These are phyloP conservation scores for Lordiphosa mommai DNA, from an alignment of 1,140 invertebrate genomes.

Conservation along the genomic window DNA sequence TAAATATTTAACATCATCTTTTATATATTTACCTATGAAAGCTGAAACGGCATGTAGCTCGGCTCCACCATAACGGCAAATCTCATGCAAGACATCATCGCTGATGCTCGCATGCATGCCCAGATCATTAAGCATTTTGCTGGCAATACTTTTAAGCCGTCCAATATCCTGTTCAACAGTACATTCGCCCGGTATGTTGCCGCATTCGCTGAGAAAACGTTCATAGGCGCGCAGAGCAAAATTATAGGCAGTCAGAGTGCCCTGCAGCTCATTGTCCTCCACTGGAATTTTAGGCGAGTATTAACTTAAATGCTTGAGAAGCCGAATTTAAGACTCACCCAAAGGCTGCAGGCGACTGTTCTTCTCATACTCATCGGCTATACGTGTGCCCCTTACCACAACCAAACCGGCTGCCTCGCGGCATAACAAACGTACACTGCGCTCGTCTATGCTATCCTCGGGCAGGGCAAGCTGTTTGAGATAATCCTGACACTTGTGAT, in stretches of 20 bases:
- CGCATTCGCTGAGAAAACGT: conserved; percentile 92
- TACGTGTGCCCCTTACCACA: conserved; percentile 89
- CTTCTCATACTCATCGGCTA: conserved; percentile 88
- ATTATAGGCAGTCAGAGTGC: conserved; percentile 94
- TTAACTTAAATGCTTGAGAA: background rate
- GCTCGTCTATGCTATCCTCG: conserved; percentile 86
- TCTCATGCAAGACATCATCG: conserved; percentile 97
- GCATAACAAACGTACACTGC: conserved; percentile 91
- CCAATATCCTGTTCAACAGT: conserved; percentile 94
- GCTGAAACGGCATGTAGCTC: conserved; percentile 98
- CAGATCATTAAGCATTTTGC: conserved; percentile 92
- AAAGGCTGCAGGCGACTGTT: conserved; percentile 59
- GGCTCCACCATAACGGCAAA: conserved; percentile 95
- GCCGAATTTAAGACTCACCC: background rate
- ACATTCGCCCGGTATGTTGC: conserved; percentile 93
- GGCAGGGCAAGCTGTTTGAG: conserved; percentile 88
- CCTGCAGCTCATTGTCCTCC: conserved; percentile 83
- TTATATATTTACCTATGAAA: conserved; percentile 91
- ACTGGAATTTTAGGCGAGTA: conserved; percentile 24
- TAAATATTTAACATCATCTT: background rate
- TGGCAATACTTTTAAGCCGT: conserved; percentile 89
- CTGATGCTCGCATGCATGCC: conserved; percentile 88
- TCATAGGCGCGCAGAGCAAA: conserved; percentile 94
- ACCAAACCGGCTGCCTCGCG: conserved; percentile 90
- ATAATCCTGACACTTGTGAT: conserved; percentile 89